phyloP scores from a whole-genome alignment of 2,888 invertebrate genomes.

The Drosophila meridionalis region DNA sequence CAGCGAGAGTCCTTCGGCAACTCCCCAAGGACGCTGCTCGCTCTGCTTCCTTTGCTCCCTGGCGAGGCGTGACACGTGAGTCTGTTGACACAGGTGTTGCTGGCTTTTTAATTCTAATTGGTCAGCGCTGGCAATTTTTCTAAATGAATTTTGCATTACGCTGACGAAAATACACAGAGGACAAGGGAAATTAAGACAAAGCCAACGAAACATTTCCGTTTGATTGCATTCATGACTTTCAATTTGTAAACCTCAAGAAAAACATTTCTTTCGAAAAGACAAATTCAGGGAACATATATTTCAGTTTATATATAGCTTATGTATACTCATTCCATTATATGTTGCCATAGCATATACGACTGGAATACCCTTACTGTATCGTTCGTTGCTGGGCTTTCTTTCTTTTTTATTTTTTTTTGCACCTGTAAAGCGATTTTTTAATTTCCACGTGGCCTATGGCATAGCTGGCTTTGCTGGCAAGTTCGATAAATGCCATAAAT shows the following conservation, averaged over 20 bases:
- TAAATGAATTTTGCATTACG: conserved; percentile 62
- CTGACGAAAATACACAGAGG: conserved; percentile 31
- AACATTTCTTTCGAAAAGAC: neutral
- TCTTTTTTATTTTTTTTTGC: neutral
- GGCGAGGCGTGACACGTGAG: conserved; percentile 33
- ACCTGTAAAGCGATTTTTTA: conserved; percentile 28
- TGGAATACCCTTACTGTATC: neutral
- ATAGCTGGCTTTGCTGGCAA: conserved; percentile 27
- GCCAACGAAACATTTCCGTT: conserved; percentile 28
- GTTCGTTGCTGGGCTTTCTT: too few species aligned
- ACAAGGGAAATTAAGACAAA: conserved; percentile 28
- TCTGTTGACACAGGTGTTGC: conserved; percentile 67
- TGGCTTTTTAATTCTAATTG: conserved; percentile 66
- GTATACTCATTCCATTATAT: neutral
- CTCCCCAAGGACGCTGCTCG: conserved; percentile 23
- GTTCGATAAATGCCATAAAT: conserved; percentile 66
- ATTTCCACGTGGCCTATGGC: conserved; percentile 25
- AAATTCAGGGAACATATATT: neutral
- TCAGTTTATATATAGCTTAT: neutral
- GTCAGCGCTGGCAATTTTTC: conserved; percentile 64
- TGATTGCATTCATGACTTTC: conserved; percentile 42
- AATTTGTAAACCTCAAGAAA: conserved; percentile 29
- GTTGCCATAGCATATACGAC: neutral
- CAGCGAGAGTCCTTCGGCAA: conserved; percentile 5
- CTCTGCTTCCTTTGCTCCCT: neutral